Evolutionary conservation across 2,113 vertebrate genomes (phyloP), one percentile per base, ranked within the genome.

Genomic region (Anser cygnoides): DNA sequence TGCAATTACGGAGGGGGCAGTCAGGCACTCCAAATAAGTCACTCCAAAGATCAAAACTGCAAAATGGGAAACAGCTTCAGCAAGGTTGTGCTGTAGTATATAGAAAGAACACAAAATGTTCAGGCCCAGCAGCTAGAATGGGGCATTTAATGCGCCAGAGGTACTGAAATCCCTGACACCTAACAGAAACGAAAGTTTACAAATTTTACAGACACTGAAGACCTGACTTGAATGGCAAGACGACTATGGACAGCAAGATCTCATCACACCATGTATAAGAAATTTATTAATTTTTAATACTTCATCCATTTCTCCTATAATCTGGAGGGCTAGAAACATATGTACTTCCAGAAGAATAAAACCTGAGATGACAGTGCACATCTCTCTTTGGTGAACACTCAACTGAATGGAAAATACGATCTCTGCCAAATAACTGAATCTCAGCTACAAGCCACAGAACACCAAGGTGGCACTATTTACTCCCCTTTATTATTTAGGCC

Each of bases 21-120:
- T 90, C 50, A 67, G 4, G 39, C 50, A 20, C 83, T 22, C 17
- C 39, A 78, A 16, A 37, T 19, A 61, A 17, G 11, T 13, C 25
- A 33, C 11, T 46, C 23, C 35, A 29, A 87, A 55, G 50, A 55
- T 20, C 59, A 13, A 92, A 43, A 61, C 33, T 35, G 13, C 14
- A 73, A 29, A 77, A 61, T 2, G 68, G 52, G 77, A 61, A 6
- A 21, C 23, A 76, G 44, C 50, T 85, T 49, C 54, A 80, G 37
- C 58, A 77, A 73, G 43, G 15, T 8, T 17, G 61, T 74, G 0
- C 0, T 10, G 25, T 1, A 2, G 31, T 15, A 31, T 2, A 35
- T 0, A 20, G 43, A 37, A 31, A 72, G 44, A 65, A 61, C 55
- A 8, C 26, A 9, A 3, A 35, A 18, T 1, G 17, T 20, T 19